Base-by-base conservation (phyloP, 2,888 invertebrate genomes). In the Orgyia antiqua region DNA sequence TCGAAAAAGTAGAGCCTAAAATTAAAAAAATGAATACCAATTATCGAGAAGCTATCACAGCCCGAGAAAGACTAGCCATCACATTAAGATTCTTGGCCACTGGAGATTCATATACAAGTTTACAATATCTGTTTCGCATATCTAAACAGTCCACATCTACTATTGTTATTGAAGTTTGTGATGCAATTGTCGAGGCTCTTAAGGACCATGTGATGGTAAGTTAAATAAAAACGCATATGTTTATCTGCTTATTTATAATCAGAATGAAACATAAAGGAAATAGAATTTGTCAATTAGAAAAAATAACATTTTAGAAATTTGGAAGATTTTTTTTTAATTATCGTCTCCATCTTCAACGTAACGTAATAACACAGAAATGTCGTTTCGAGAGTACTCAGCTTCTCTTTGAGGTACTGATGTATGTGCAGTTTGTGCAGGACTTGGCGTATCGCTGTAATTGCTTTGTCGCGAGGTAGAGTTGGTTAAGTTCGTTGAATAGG, bases 401-500 rank as follows among this genome's bases (percentile, higher is more conserved):
- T n/a, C n/a, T n/a, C n/a, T n/a, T n/a, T n/a, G n/a, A n/a, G n/a
- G n/a, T n/a, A n/a, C n/a, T n/a, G n/a, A n/a, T n/a, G n/a, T n/a
- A n/a, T n/a, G n/a, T n/a, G n/a, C n/a, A n/a, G n/a, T n/a, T n/a
- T n/a, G n/a, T n/a, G n/a, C n/a, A n/a, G n/a, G n/a, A n/a, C n/a
- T n/a, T n/a, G n/a, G n/a, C n/a, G n/a, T n/a, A n/a, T n/a, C n/a
- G n/a, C n/a, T n/a, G n/a, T n/a, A n/a, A n/a, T n/a, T n/a, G n/a
- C n/a, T n/a, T n/a, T n/a, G n/a, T n/a, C n/a, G 6, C 15, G 39
- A 39, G 36, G 36, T 39, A 39, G 42, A 39, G 42, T 36, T 36
- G 36, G 36, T 29, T 39, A 33, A 34, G 27, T 31, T 29, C 37
- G 29, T 39, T 42, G 34, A 36, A 39, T 33, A 30, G 34, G 34